Evolutionary conservation across 2,888 invertebrate genomes (phyloP), one percentile per base, ranked within the genome.

Genomic region (Falcaria lacertinaria): DNA sequence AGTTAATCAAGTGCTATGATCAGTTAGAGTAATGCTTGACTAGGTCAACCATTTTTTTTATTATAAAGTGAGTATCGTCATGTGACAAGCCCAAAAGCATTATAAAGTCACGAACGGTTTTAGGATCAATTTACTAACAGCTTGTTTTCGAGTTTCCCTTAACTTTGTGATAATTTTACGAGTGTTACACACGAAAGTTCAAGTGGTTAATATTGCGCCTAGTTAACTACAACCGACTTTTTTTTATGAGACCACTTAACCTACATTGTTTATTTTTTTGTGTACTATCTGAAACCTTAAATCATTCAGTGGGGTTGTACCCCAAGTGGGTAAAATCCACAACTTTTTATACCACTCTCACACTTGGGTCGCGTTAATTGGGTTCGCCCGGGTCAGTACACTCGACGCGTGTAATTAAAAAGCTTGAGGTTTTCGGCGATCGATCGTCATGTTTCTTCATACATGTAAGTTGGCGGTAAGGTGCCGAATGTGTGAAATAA

Each of bases 141-240:
- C 72, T 80, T 76, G 73, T 82, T 80, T 78, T 74, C 69, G 74
- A 78, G 71, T 78, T 64, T 69, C 61, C 64, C 71, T 71, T 76
- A 76, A 79, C 68, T 80, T 61, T 52, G 73, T 74, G 75, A 77
- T 80, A 85, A 81, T 84, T 85, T 85, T 81, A 84, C 66, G 80
- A 74, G 73, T 64, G 62, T 64, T 80, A 76, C 71, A 76, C 86
- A 86, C 84, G 85, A 79, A 82, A 77, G 64, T 74, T 75, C 58
- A 71, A 77, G 71, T 64, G 60, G 65, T 63, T 70, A n/a, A 54
- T 57, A 60, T 59, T 57, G 52, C 50, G 62, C 52, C 63, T 57
- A 64, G 62, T 72, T 70, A 66, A 56, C 48, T 43, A 57, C 49
- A 50, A 56, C 49, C 48, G 52, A 53, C 53, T 47, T 38, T 54